phyloP scores from a whole-genome alignment of 1,140 invertebrate genomes.

The Ridgeia piscesae region DNA sequence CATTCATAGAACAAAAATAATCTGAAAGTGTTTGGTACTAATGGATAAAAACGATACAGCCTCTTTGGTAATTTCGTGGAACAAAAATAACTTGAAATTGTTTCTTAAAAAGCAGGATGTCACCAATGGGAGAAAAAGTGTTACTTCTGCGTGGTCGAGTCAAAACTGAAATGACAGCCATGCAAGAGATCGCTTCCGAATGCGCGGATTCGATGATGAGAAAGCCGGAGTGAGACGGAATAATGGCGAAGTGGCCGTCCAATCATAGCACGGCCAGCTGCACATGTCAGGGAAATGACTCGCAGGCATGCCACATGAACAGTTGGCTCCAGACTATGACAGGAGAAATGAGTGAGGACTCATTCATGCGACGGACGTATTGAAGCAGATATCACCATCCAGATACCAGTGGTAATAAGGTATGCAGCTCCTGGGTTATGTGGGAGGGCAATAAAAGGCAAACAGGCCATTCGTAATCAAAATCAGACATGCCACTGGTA shows the following conservation, averaged over 20 bases:
- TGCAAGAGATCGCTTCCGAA: neutral
- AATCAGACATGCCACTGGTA: neutral
- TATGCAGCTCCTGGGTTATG: neutral
- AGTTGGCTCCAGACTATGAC: neutral
- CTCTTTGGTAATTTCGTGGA: neutral
- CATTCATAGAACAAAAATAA: neutral
- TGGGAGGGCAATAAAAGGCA: neutral
- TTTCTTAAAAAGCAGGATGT: too few relatives aligned
- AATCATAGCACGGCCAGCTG: neutral
- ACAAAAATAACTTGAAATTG: neutral
- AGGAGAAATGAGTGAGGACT: neutral
- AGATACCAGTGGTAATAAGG: neutral
- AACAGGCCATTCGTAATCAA: neutral
- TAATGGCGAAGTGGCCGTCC: neutral
- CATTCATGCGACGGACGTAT: neutral
- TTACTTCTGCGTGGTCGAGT: neutral
- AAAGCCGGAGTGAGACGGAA: neutral
- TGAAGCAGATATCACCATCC: neutral
- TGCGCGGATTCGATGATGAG: neutral
- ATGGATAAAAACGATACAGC: neutral
- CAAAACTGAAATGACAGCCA: neutral
- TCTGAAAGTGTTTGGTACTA: neutral
- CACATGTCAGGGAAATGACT: neutral
- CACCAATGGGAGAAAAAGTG: too few relatives aligned
- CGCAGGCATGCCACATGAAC: neutral